Conservation (phyloP, 2,113 vertebrate genomes). For the Baryphthengus martii region DNA sequence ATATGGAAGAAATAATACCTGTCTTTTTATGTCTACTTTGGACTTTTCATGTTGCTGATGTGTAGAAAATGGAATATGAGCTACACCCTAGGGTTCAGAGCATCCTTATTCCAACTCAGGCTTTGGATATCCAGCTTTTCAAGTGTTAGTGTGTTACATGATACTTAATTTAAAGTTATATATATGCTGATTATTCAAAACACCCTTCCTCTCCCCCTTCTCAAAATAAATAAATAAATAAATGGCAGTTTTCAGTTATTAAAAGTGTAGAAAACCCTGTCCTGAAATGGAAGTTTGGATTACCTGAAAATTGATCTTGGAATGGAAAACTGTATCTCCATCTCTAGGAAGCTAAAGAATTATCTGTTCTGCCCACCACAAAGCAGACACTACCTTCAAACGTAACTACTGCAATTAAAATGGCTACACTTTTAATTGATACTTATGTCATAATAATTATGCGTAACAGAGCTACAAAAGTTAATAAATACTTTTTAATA, state of each 20-base stretch:
- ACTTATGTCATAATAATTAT: slow-evolving; percentile 14
- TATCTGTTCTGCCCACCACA: not conserved
- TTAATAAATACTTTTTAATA: slow-evolving; percentile 53
- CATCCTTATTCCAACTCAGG: not conserved
- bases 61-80: not conserved
- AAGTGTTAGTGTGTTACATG: not conserved
- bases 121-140: not conserved
- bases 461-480: not conserved
- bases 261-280: not conserved
- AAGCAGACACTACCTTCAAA: not conserved
- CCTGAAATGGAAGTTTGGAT: not conserved
- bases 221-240: not conserved
- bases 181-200: not conserved
- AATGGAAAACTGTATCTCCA: not conserved
- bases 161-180: not conserved
- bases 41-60: not conserved
- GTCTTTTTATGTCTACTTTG: not conserved
- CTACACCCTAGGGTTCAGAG: no score
- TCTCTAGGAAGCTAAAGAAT: not conserved
- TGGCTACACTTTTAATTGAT: slow-evolving; percentile 6
- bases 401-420: not conserved
- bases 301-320: not conserved
- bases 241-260: not conserved
- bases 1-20: not conserved
- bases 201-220: no score